Base-by-base conservation (phyloP, 2,888 invertebrate genomes). In the Chloroclysta siterata region DNA sequence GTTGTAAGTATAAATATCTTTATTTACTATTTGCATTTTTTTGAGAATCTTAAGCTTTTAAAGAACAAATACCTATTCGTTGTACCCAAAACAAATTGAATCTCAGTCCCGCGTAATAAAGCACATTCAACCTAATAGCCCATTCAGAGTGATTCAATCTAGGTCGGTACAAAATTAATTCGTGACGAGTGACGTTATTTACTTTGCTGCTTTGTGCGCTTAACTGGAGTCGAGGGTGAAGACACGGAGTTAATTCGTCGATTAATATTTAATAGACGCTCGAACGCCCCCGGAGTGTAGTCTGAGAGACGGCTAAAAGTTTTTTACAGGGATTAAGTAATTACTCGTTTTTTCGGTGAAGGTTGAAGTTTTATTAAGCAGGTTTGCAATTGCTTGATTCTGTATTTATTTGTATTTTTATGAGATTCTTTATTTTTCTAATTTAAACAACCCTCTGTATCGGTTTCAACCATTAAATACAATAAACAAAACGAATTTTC, bases 171-270 rank as follows among this genome's bases (percentile, higher is more conserved):
- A 88, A 88, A 91, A 90, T 92, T 90, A 91, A 92, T 90, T 87
- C 84, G 79, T 65, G 77, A 76, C 71, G 75, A 77, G 71, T 74
- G 78, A 63, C 80, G 82, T 89, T 92, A 91, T 92, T 92, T 92
- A 92, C 91, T 84, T 78, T 89, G 85, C 71, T 87, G 89, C 89
- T 90, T 89, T 92, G 90, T 89, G 78, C 90, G 87, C 87, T 89
- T 92, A 92, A 93, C 92, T 91, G 91, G 88, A 88, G 88, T 84
- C 85, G 83, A 77, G 81, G 73, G 81, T 74, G 83, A 90, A 89
- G 89, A 89, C 88, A 81, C 78, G 85, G 85, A 83, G 88, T 90
- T 92, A 92, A 93, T 92, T 92, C 90, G 84, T 78, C 84, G 81
- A 85, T 93, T 90, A 91, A 93, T 92, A 90, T 88, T 93, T 91